Evolutionary conservation across 1,140 invertebrate genomes (phyloP).

Genomic region (Nephotettix cincticeps): DNA sequence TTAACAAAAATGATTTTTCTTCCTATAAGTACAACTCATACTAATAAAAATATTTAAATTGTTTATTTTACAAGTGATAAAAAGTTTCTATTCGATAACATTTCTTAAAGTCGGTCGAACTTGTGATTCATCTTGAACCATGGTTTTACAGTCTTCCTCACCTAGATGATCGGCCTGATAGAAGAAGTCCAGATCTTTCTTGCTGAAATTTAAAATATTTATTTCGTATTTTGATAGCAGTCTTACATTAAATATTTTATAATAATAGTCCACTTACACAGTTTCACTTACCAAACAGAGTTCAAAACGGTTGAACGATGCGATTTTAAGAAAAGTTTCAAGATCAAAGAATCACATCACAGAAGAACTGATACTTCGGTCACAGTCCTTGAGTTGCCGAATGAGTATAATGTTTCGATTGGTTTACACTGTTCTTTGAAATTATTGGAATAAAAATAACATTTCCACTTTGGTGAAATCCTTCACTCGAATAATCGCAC

Average conservation of each 20-base stretch:
- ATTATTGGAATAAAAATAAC: not conserved
- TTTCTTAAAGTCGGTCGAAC: not conserved
- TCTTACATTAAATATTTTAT: not conserved
- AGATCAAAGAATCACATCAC: slow-evolving; percentile 3
- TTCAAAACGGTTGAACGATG: not conserved
- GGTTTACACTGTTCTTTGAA: not conserved
- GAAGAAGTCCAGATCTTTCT: too few relatives aligned
- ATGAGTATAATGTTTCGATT: not conserved
- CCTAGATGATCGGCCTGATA: too few relatives aligned
- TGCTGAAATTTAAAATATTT: not conserved
- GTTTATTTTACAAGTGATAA: slow-evolving; percentile 7
- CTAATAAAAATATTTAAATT: slow-evolving; percentile 11
- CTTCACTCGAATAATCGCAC: too few relatives aligned
- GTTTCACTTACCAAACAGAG: not conserved
- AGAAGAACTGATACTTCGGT: not conserved
- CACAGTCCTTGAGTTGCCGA: not conserved
- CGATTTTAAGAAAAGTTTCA: not conserved
- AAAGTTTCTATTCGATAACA: not conserved
- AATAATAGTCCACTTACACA: slow-evolving; percentile 9
- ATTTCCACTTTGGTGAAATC: not conserved
- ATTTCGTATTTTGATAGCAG: not conserved
- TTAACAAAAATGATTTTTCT: slow-evolving; percentile 4
- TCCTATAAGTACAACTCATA: slow-evolving; percentile 12
- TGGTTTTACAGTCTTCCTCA: too few relatives aligned
- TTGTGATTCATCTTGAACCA: too few relatives aligned